Evolutionary conservation across 1,140 invertebrate genomes (phyloP), one percentile per base, ranked within the genome.

Genomic region (Pantala flavescens): DNA sequence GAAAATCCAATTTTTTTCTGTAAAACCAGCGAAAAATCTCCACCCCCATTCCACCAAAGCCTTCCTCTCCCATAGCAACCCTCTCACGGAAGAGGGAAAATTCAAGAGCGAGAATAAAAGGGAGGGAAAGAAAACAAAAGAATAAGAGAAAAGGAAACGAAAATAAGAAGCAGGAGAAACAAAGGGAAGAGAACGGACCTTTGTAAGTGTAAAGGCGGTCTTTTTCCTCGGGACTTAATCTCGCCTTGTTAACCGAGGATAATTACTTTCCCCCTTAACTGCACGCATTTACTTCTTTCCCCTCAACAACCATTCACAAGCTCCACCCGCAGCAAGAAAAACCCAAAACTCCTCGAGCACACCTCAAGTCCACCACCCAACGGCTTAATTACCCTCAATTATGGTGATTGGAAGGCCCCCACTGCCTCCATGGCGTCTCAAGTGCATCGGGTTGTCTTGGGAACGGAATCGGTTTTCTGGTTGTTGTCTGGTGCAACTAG

Each of bases 171-270:
- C 49, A 63, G 3, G 14, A 63, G 49, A 21, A 63, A 21, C 3
- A 21, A 63, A 63, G 12, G 16, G 49, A 12, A 21, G 5, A 3
- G 12, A 63, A 63, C 49, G 49, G 49, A 12, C 49, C 49, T 3
- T 63, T 63, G 12, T 3, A 12, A 3, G 49, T 63, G n/a, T n/a
- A n/a, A 63, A 63, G 49, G n/a, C 3, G 3, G 49, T 3, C 12
- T 12, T 63, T 63, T 63, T 63, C n/a, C 49, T 63, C 12, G 49
- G 12, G 49, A 63, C 49, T 63, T 63, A 63, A 63, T 63, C 49
- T 63, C 49, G 49, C 49, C 49, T 63, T 63, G 49, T 63, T 63
- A 63, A 63, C 49, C n/a, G n/a, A 63, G 12, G 49, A 63, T 63
- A 63, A 63, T 63, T 63, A 63, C 49, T 63, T 63, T 19, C 49